Evolutionary conservation across 2,797 vertebrate genomes (phyloP).

Genomic region (Brachyalestes nurse): DNA sequence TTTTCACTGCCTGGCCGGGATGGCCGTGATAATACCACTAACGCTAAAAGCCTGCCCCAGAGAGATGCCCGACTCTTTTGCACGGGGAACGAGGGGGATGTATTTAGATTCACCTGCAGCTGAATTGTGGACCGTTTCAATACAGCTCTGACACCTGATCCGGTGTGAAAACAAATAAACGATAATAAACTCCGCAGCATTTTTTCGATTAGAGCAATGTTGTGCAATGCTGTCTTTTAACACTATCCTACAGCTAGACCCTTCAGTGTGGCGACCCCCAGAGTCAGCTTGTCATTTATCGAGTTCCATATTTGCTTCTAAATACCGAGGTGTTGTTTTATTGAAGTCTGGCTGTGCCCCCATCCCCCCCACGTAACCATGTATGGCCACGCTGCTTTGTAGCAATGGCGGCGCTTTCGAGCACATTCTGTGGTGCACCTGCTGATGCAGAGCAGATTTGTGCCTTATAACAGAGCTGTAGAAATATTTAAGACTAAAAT

Average conservation of each 20-base stretch:
- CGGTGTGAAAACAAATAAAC: neutral
- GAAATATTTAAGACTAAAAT: neutral
- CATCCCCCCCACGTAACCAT: neutral
- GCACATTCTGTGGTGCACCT: slow-evolving; percentile 82
- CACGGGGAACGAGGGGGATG: neutral
- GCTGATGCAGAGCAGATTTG: slow-evolving; percentile 62
- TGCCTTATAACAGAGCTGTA: neutral
- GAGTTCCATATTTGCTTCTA: neutral
- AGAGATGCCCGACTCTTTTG: neutral
- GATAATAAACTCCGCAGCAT: slow-evolving; percentile 14
- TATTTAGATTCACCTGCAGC: neutral
- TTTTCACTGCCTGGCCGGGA: neutral
- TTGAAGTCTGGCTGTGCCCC: neutral
- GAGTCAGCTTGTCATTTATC: neutral
- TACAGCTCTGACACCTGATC: neutral
- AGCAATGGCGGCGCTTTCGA: slow-evolving; percentile 82
- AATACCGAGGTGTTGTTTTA: neutral
- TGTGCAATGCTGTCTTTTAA: too few species aligned
- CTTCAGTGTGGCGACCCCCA: neutral
- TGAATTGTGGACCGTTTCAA: neutral
- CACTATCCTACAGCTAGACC: too few species aligned
- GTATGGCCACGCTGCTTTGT: neutral
- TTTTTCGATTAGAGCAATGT: neutral
- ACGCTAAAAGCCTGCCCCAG: neutral
- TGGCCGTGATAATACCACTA: neutral